Base-by-base conservation (phyloP, 2,888 invertebrate genomes). In the Crocallis elinguaria region DNA sequence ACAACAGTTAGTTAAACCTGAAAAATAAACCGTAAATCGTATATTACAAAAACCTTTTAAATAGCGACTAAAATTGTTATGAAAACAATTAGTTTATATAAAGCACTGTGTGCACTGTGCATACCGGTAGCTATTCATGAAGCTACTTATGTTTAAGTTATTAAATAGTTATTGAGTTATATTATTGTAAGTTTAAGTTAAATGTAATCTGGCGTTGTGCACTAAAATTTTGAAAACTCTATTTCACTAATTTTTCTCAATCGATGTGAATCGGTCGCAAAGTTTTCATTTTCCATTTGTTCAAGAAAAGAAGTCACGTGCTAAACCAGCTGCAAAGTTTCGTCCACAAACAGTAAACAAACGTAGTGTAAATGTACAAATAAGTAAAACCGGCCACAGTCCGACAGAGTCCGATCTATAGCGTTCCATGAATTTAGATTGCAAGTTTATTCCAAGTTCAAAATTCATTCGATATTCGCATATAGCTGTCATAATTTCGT, bases 351-450 rank as follows among this genome's bases (percentile, higher is more conserved):
- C 66, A 71, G 64, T 59, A 64, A 67, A 69, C 68, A 71, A 69
- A 64, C 67, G 65, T 64, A 71, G 67, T 67, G 66, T 52, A 72
- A 74, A 69, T 71, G 68, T 71, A 73, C 75, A 74, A 77, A 78
- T 77, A 77, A 74, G 73, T 75, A 71, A 74, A 69, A 66, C 70
- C 68, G 60, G 67, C 66, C 67, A 69, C 63, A 66, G 75, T 72
- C 75, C 71, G 63, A 66, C 61, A 53, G 51, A 54, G 66, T 69
- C 62, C 67, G 73, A 66, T 70, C 67, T 57, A n/a, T n/a, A 56
- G 64, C 79, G 71, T 71, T 75, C 82, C 77, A 86, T 88, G 86
- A 88, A 88, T 88, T 86, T 87, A 88, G 84, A 88, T 88, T 86
- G 81, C 84, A 80, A 80, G 85, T 84, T 88, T 85, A 87, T 84